Conservation (phyloP, 1,140 invertebrate species). For the Penaeus chinensis region DNA sequence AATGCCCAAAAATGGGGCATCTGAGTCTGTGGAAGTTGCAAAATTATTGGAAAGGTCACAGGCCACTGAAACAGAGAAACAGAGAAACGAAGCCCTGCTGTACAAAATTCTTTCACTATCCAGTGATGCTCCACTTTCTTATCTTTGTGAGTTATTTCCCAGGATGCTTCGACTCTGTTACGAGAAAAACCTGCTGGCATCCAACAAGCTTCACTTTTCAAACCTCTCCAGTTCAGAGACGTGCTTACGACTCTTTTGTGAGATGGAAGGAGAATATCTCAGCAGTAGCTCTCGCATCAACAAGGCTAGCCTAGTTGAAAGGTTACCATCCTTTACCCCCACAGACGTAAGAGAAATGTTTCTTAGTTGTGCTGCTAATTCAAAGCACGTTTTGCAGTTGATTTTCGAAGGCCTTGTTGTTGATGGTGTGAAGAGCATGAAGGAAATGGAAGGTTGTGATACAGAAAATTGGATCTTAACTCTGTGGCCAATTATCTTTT, state of each 20-base stretch:
- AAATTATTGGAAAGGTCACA: constrained; percentile 39
- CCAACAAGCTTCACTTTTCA: constrained; percentile 28
- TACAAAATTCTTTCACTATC: constrained; percentile 37
- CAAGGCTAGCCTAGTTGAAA: neutral
- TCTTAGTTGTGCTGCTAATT: constrained; percentile 20
- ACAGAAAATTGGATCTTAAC: constrained; percentile 32
- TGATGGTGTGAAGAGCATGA: constrained; percentile 23
- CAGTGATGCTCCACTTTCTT: constrained; percentile 1
- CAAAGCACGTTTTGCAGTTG: constrained; percentile 36
- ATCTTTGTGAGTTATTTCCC: constrained; percentile 34
- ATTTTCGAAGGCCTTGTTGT: constrained; percentile 11
- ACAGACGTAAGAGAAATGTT: constrained; percentile 37
- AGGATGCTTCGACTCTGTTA: constrained; percentile 42
- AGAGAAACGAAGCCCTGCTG: constrained; percentile 31
- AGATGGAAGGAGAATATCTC: constrained; percentile 36
- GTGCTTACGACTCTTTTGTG: constrained; percentile 32
- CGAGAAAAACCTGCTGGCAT: constrained; percentile 31
- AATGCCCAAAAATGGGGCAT: neutral
- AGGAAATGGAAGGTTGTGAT: constrained; percentile 22
- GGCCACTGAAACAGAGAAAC: constrained; percentile 33
- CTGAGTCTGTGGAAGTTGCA: constrained; percentile 27
- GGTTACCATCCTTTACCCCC: neutral
- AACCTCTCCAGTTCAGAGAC: constrained; percentile 24
- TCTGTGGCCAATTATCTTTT: constrained; percentile 34
- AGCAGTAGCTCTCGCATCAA: constrained; percentile 15